A percentile compares a stretch with the other conserved stretches of the same genome.
Evolutionary conservation across 2,888 invertebrate genomes (phyloP).

Genomic region (Noctua janthe): DNA sequence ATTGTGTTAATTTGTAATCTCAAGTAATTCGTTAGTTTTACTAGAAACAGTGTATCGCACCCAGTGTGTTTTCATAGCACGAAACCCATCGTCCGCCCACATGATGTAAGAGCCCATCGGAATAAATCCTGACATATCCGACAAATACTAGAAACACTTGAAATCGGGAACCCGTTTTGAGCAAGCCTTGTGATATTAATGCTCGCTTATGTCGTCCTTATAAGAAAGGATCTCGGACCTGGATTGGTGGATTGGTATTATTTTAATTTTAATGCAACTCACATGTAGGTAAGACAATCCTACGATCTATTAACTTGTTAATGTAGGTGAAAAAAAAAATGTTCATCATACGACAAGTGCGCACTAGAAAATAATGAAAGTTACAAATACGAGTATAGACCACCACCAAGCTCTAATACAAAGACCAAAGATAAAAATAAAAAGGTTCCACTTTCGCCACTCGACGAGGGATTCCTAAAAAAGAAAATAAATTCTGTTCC

Average conservation of each 20-base stretch:
- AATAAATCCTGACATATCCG: too few relatives aligned
- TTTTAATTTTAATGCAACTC: neutral
- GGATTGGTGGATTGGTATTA: neutral
- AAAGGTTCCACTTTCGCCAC: neutral
- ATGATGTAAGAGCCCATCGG: too few relatives aligned
- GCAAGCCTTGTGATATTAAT: neutral
- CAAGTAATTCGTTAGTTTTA: too few relatives aligned
- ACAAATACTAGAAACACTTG: too few relatives aligned
- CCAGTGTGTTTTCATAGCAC: too few relatives aligned
- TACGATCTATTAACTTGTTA: neutral
- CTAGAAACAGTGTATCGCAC: too few relatives aligned
- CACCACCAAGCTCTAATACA: neutral
- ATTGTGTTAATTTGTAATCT: too few relatives aligned
- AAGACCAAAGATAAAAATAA: neutral
- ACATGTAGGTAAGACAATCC: neutral
- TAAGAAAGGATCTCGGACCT: neutral
- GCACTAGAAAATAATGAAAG: neutral
- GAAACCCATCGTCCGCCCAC: too few relatives aligned
- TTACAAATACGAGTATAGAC: neutral
- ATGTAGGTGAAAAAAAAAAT: neutral
- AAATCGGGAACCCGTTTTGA: neutral
- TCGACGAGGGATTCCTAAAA: constrained; percentile 25
- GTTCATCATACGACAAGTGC: neutral
- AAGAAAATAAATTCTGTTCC: constrained; percentile 49
- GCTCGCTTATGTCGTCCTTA: neutral